Evolutionary conservation across 64 coral and sea anemone genomes (phyloP), one percentile per base, ranked within the genome.

Genomic region (Actinia tenebrosa): DNA sequence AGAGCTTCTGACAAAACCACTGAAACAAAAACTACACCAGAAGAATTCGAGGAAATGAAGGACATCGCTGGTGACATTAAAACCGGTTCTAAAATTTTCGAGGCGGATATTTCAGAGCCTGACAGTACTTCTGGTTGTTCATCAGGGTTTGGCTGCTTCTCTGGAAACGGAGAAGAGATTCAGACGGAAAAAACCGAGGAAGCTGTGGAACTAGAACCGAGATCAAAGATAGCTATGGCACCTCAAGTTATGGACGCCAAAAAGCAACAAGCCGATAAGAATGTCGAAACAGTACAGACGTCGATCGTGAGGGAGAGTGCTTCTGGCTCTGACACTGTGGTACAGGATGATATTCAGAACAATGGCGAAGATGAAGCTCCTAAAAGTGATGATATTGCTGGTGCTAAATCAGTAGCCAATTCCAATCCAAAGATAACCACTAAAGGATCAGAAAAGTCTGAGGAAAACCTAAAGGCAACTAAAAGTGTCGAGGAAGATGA

Each of bases 1-100:
- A 53, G 19, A 53, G 10, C 80, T 81, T 5, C 7, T 81, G 52
- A 54, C 14, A 54, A 47, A 58, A 56, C 45, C 17, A 43, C 53
- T 3, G 55, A 54, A 22, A 6, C 55, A 22, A 19, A 45, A 85
- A 18, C 22, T 1, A 62, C 2, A 17, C 7, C 55, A 85, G 45
- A 42, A 14, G 69, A 75, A 30, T 75, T 45, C 17, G 45, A 85
- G 9, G 83, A 85, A 55, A 61, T 85, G 83, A 85, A 85, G 46
- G 83, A 85, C 23, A 85, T 85, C 16, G 83, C 83, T 60, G 83
- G 83, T 25, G 83, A 85, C 2, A 54, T 85, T 14, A 55, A 43
- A 61, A 43, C 83, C 19, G 83, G 83, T 16, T 85, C 83, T n/a
- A 85, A 85, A 16, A 85, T 85, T 59, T 85, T 85, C 56, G 83